These are phyloP conservation scores for Tetramorium alpestre DNA, from an alignment of 1,140 invertebrate genomes.

Conservation along the genomic window DNA sequence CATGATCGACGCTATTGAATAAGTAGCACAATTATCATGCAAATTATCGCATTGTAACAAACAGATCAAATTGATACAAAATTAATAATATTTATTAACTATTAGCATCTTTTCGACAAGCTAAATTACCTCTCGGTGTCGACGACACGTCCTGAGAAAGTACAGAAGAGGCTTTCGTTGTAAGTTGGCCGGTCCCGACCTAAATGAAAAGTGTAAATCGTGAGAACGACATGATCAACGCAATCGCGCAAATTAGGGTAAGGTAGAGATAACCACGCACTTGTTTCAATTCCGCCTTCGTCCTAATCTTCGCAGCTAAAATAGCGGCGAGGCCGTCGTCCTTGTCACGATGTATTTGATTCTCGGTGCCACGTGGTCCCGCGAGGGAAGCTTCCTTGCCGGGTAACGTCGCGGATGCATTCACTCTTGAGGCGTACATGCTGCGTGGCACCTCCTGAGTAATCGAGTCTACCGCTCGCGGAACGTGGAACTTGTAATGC, in stretches of 20 bases:
- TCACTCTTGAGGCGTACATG: constrained; percentile 79
- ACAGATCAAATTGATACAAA: not conserved
- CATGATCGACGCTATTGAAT: not conserved
- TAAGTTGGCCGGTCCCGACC: constrained; percentile 80
- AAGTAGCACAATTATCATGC: not conserved
- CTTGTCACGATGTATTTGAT: constrained; percentile 83
- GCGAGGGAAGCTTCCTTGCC: constrained; percentile 78
- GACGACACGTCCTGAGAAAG: constrained; percentile 73
- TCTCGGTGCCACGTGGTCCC: constrained; percentile 77
- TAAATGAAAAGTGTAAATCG: constrained; percentile 40
- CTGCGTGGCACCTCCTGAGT: constrained; percentile 82
- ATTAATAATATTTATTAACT: not conserved
- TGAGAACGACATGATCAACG: not conserved
- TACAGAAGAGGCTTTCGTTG: constrained; percentile 72
- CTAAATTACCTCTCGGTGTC: constrained; percentile 77
- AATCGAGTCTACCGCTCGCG: constrained; percentile 89
- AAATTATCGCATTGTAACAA: not conserved
- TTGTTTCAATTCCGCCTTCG: constrained; percentile 93
- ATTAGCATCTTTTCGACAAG: not conserved
- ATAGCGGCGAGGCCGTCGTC: constrained; percentile 86
- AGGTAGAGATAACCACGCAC: constrained; percentile 73
- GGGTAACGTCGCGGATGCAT: constrained; percentile 80
- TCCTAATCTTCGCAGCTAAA: constrained; percentile 91
- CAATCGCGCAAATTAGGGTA: not conserved
- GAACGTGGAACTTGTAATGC: constrained; percentile 89